Percentiles rank a stretch among this genome's conserved stretches.
Conservation (phyloP, 1,140 invertebrate species). For the Zaprionus kolodkinae region DNA sequence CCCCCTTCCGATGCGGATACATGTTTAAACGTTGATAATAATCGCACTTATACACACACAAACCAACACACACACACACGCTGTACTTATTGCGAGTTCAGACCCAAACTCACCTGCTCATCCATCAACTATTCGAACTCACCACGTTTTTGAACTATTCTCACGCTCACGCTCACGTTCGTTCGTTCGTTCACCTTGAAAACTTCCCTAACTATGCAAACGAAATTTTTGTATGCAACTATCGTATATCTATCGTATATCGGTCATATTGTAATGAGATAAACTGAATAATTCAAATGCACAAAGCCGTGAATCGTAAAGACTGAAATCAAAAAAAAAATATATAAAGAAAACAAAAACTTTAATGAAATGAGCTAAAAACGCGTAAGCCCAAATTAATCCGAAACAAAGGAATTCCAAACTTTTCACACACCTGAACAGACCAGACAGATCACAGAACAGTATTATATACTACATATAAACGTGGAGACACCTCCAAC, state of each 20-base stretch:
- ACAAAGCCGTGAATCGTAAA: conserved; percentile 84
- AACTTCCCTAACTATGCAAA: conserved; percentile 44
- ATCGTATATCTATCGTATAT: conserved; percentile 54
- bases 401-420: background rate
- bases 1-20: conserved; percentile 28
- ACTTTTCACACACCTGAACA: conserved; percentile 35
- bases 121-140: conserved; percentile 29
- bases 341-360: conserved; percentile 45
- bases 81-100: conserved; percentile 24
- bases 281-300: conserved; percentile 74
- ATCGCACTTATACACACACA: conserved; percentile 17
- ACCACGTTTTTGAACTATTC: conserved; percentile 48
- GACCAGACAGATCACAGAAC: conserved; percentile 15
- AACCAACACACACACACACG: conserved; percentile 8
- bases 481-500: background rate
- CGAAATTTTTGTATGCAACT: conserved; percentile 37
- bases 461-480: conserved; percentile 27
- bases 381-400: conserved; percentile 11
- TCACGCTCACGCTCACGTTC: conserved; percentile 58
- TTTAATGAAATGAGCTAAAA: conserved; percentile 46
- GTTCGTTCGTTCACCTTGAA: conserved; percentile 54
- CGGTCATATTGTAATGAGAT: conserved; percentile 57
- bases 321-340: conserved; percentile 74
- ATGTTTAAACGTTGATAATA: conserved; percentile 8
- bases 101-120: conserved; percentile 37